Base-by-base conservation (phyloP, 2,888 invertebrate genomes). In the Dyspetes luteomarginatus region DNA sequence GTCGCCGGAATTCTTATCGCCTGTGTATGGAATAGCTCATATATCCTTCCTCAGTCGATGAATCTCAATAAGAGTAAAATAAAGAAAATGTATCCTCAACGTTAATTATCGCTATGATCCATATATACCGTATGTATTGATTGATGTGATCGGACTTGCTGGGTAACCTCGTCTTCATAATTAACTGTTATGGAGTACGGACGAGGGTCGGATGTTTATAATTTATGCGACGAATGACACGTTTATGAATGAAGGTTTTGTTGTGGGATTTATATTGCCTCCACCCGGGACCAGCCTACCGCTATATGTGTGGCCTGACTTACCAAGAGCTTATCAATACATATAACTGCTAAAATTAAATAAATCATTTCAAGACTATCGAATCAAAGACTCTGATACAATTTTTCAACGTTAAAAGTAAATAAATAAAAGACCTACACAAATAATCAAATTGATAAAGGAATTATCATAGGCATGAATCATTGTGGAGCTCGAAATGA, bases 191-290 rank as follows among this genome's bases (percentile, higher is more conserved):
- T 55, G 0, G 56, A 73, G 62, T 28, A 69, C 73, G 45, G 74
- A 69, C 58, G 69, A 65, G 56, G 65, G 58, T 60, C 81, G 69
- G 74, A 71, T 81, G 81, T 81, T 81, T 81, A 78, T 78, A 65
- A 69, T 22, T 78, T 19, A 43, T 65, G 60, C 30, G 56, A 24
- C 50, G 73, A 77, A 28, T 72, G 67, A 72, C 64, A n/a, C 24
- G 36, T 60, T 17, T 9, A 73, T 81, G 73, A 81, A 81, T 78
- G 81, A 78, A 69, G 65, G 78, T 81, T 68, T 81, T 81, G 78
- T 81, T 78, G 43, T 52, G 19, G 30, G 67, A 68, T 78, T 69
- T 45, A 78, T 74, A 65, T 4, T n/a, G n/a, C 41, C 12, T 3
- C 36, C 36, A 9, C 36, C 12, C 12, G 9, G 9, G 1, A 5